phyloP scores from a whole-genome alignment of 2,113 vertebrate genomes.

The Silurus asotus region DNA sequence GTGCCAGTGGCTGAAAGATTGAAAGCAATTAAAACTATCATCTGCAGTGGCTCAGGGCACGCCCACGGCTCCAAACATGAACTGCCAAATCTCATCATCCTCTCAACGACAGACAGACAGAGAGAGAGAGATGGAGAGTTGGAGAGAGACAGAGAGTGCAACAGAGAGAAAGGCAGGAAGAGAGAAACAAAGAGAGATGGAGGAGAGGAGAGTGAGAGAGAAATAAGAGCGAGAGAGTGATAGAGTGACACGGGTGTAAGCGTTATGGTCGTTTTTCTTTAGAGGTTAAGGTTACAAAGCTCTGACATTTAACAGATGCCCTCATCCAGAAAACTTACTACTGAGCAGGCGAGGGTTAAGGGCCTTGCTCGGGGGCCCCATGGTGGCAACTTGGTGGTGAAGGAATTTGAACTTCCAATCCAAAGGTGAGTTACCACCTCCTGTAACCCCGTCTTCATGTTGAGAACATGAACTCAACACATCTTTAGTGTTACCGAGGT shows the following conservation, averaged over 20 bases:
- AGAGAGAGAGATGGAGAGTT: constrained; percentile 50
- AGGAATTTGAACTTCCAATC: no score
- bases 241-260: neutral
- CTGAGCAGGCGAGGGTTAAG: no score
- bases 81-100: constrained; percentile 79
- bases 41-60: constrained; percentile 81
- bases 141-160: neutral
- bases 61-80: constrained; percentile 77
- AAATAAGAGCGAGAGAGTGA: neutral
- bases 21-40: constrained; percentile 88
- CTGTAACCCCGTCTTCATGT: no score
- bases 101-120: constrained; percentile 68
- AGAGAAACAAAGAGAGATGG: neutral
- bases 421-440: no score
- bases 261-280: neutral
- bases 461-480: no score
- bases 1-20: constrained; percentile 82
- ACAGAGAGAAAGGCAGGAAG: neutral
- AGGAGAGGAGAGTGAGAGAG: neutral
- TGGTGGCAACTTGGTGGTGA: no score
- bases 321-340: no score
- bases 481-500: no score
- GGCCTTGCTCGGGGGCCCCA: no score
- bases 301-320: no score
- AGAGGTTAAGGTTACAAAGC: no score